Evolutionary conservation across 1,140 invertebrate species (phyloP), one percentile per base, ranked within the genome.

Genomic region (Drosophila orosa): DNA sequence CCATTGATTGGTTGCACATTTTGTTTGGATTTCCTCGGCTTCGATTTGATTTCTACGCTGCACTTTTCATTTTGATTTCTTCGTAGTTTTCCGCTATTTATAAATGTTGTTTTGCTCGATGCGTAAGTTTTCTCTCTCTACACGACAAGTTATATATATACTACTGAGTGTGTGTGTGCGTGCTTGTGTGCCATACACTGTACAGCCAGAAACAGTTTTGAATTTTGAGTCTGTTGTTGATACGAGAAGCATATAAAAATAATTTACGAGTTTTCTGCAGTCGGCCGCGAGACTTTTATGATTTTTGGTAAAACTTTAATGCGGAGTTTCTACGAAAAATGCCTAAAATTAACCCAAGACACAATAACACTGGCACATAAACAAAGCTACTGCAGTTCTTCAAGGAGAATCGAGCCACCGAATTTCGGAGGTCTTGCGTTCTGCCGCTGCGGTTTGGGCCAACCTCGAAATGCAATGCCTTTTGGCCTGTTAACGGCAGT

Each of bases 251-350:
- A 78, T 77, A 87, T 83, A 79, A 89, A 84, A 89, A 71, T 78
- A 78, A 87, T 87, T 89, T 89, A 87, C 81, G 84, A 87, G 80
- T 89, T 90, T 74, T 84, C 84, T 80, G 84, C 80, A 87, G 59
- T 71, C 59, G 50, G 59, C 40, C 56, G 47, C 25, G 58, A 33
- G 47, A 72, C 44, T 60, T 80, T 80, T 61, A 63, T 74, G 56
- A 52, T 57, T 74, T 69, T 42, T 35, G 50, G 50, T 40, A 35
- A 79, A 69, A 71, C 48, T 80, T 69, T 67, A 73, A 65, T 52
- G 72, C 71, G 44, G 58, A 69, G 74, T 81, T 80, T 59, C 67
- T 9, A 52, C 44, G 55, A 33, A 61, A 75, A 62, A 39, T n/a
- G 33, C 44, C 78, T 71, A 80, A 80, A 80, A 71, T 80, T 71